Evolutionary conservation across 2,113 vertebrate species (phyloP).

Genomic region (Hymenochirus boettgeri): DNA sequence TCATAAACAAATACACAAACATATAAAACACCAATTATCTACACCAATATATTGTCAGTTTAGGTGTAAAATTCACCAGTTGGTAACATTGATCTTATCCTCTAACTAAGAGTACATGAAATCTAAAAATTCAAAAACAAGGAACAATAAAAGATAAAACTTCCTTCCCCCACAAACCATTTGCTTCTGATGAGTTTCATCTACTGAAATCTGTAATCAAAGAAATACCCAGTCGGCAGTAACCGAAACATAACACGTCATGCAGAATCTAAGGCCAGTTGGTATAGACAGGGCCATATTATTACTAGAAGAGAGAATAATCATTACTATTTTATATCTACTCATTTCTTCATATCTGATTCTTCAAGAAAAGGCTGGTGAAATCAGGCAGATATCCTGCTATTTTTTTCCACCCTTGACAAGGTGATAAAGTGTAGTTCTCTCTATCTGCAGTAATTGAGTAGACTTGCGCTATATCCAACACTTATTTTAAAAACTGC

Average conservation of each 20-base stretch:
- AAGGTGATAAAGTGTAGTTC: constrained; percentile 4
- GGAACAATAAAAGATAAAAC: too few relatives aligned
- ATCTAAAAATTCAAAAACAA: too few relatives aligned
- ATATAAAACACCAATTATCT: too few relatives aligned
- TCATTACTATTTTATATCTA: background rate
- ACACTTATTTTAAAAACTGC: constrained; percentile 6
- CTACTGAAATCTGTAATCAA: constrained; percentile 30
- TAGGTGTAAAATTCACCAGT: too few relatives aligned
- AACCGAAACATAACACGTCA: background rate
- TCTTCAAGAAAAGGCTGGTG: background rate
- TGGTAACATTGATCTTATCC: too few relatives aligned
- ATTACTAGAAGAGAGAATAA: background rate
- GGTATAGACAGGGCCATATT: background rate
- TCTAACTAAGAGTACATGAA: too few relatives aligned
- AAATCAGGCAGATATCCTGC: background rate
- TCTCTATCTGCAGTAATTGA: constrained; percentile 12
- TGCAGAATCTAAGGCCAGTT: too few relatives aligned
- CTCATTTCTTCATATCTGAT: constrained; percentile 15
- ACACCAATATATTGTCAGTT: too few relatives aligned
- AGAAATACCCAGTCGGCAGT: constrained; percentile 26
- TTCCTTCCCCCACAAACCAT: too few relatives aligned
- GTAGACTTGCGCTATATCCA: background rate
- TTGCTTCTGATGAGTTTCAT: too few relatives aligned
- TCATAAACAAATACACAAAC: too few relatives aligned
- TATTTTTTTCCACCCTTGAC: background rate